Evolutionary conservation across 2,797 vertebrate species (phyloP).

Genomic region (Pelochelys cantorii): DNA sequence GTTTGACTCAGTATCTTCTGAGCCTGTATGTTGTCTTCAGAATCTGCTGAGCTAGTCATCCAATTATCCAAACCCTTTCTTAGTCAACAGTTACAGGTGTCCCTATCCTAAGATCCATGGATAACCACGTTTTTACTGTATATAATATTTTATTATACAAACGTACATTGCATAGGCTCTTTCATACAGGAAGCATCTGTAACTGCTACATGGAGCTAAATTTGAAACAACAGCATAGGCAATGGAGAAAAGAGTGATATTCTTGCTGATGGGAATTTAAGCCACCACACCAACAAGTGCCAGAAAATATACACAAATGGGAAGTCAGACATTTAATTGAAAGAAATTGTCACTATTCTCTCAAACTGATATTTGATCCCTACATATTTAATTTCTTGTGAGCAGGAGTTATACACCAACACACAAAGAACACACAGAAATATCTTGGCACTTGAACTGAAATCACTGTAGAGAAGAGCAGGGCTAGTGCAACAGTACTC

Average conservation of each 20-base stretch:
- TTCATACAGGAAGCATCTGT: not conserved
- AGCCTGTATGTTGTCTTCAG: not conserved
- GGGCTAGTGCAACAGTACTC: constrained; percentile 37
- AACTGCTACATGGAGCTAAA: not conserved
- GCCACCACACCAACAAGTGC: constrained; percentile 25
- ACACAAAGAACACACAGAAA: constrained; percentile 15
- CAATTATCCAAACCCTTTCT: constrained; percentile 26
- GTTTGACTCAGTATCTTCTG: constrained; percentile 20
- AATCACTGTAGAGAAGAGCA: constrained; percentile 42
- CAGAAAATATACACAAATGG: constrained; percentile 55
- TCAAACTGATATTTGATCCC: not conserved
- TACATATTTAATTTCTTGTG: not conserved
- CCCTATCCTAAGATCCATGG: not conserved
- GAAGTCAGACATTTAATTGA: constrained; percentile 45
- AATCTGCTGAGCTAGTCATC: constrained; percentile 35
- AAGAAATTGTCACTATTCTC: not conserved
- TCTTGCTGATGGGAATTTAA: constrained; percentile 50
- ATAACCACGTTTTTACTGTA: constrained; percentile 16
- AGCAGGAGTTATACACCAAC: constrained; percentile 42
- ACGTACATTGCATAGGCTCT: not conserved
- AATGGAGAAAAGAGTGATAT: not conserved
- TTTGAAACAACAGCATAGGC: not conserved
- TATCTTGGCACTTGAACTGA: constrained; percentile 43
- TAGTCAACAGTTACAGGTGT: not conserved
- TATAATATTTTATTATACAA: not conserved